Base-by-base conservation (phyloP, 2,888 invertebrate genomes). In the Eumerus sabulonum region DNA sequence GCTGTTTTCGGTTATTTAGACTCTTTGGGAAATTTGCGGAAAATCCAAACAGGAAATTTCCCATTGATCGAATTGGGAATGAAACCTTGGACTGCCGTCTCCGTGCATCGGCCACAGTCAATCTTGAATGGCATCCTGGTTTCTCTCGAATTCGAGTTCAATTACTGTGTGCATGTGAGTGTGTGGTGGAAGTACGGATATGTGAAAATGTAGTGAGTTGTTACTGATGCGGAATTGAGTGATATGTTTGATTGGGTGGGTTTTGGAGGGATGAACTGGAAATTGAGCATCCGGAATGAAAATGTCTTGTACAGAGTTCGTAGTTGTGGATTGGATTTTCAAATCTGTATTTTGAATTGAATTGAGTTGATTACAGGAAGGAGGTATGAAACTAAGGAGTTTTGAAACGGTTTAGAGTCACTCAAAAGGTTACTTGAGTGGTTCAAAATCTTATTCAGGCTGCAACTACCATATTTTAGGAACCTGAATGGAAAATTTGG, bases 1-100 rank as follows among this genome's bases (percentile, higher is more conserved):
- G 63, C 63, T 63, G 63, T 79, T 48, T 68, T 73, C 40, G 63
- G 63, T 73, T 79, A 79, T 79, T 73, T 64, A 59, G 68, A 68
- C 54, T 70, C 73, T 54, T 73, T 62, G 73, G 77, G 67, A 79
- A 79, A 79, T 73, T 79, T 79, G 73, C 63, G 77, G 74, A 79
- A 70, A 64, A 73, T 74, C 68, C 79, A 77, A 77, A 77, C 73
- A 73, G 73, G 73, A 79, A 73, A 79, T 68, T 79, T 73, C 62
- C 62, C 59, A 63, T 79, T 79, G 77, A 77, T 73, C 63, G 73
- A 73, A 73, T 77, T 56, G 42, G 53, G 5, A n/a, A n/a, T 9
- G 40, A 40, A n/a, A 40, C 12, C 40, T 40, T 9, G 12, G 40
- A 36, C 13, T 18, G 18, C 19, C 13, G 59, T 60, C 36, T 36